Percentiles rank a stretch among this genome's conserved stretches.
Evolutionary conservation across 2,888 invertebrate genomes (phyloP).

Genomic region (Eubasilissa splendida): DNA sequence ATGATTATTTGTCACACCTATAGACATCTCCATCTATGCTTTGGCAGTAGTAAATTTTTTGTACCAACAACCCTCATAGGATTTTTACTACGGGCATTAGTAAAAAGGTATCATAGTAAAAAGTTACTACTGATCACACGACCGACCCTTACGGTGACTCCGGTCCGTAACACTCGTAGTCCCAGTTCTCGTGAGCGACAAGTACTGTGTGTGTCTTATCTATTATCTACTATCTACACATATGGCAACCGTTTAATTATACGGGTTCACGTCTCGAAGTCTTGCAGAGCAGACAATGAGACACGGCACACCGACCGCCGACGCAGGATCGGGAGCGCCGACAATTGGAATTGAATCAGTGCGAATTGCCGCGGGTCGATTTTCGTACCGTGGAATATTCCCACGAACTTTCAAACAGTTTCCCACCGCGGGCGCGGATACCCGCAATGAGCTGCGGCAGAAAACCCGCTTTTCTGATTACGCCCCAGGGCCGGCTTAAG

Average conservation of each 20-base stretch:
- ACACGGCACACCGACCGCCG: background rate
- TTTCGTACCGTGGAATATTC: slow-evolving; percentile 26
- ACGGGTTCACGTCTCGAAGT: background rate
- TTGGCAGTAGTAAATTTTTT: no score
- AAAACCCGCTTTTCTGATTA: background rate
- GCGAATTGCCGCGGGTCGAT: background rate
- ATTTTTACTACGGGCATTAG: no score
- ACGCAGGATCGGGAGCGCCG: background rate
- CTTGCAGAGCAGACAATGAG: slow-evolving; percentile 3
- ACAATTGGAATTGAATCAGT: slow-evolving; percentile 23
- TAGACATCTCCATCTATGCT: no score
- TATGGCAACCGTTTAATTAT: background rate
- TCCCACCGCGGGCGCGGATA: slow-evolving; percentile 13
- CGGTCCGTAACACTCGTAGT: no score
- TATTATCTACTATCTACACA: background rate
- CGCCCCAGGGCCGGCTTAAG: background rate
- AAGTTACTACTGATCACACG: no score
- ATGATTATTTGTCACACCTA: no score
- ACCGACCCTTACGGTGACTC: no score
- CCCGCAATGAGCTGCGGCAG: background rate
- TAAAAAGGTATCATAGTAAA: no score
- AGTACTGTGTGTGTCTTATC: no score
- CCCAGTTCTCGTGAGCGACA: no score
- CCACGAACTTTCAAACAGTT: slow-evolving; percentile 37
- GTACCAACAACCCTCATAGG: no score